phyloP scores from a whole-genome alignment of 2,113 vertebrate genomes.

The Callaeas wilsoni region DNA sequence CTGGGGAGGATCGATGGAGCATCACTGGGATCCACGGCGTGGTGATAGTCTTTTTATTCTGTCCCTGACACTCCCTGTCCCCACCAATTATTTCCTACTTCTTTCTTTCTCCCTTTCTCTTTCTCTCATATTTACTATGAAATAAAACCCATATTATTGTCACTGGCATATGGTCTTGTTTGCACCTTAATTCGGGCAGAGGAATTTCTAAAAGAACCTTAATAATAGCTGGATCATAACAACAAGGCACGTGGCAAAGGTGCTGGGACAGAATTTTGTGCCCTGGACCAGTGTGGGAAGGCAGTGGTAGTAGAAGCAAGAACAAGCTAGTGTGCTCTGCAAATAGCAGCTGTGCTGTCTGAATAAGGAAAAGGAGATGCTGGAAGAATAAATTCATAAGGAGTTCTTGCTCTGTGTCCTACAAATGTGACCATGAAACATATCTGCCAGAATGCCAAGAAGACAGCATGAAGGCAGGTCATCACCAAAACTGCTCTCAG shows the following conservation, averaged over 20 bases:
- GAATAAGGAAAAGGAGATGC: background rate
- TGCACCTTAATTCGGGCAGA: too few species aligned
- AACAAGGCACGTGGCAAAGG: background rate
- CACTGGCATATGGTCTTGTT: too few species aligned
- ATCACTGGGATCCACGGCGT: too few species aligned
- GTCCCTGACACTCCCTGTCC: too few species aligned
- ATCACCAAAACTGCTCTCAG: background rate
- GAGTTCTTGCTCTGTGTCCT: background rate
- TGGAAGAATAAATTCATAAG: background rate
- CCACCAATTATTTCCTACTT: too few species aligned
- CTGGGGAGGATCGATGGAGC: too few species aligned
- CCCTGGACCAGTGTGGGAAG: background rate
- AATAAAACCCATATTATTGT: too few species aligned
- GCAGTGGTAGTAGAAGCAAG: background rate
- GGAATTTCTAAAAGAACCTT: too few species aligned
- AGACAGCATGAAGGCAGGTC: background rate
- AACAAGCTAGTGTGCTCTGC: background rate
- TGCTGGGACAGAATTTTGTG: background rate
- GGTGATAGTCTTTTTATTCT: too few species aligned
- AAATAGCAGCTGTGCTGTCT: background rate
- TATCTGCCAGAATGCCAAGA: background rate
- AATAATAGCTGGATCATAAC: too few species aligned
- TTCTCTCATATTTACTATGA: too few species aligned
- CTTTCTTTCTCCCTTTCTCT: too few species aligned
- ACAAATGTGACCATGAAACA: background rate